Evolutionary conservation across 1,140 invertebrate species (phyloP), one percentile per base, ranked within the genome.

Genomic region (Rhysida immarginata): DNA sequence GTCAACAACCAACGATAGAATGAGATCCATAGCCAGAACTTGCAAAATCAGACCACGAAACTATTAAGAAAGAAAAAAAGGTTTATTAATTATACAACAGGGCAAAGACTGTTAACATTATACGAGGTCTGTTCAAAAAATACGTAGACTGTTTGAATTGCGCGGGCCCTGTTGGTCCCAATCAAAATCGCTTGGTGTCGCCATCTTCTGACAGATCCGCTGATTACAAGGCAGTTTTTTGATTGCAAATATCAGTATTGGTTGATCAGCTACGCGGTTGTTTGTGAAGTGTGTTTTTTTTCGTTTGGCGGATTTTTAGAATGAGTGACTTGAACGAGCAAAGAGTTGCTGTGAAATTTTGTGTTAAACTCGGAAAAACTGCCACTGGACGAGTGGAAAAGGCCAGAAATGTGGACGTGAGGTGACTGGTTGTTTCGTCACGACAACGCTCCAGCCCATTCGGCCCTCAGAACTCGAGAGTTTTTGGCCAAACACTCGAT

Each of bases 1-100:
- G 70, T 97, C 93, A 35, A 88, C 79, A 5, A 84, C 60, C 63
- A 83, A 93, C 2, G 90, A 82, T 63, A 85, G 78, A 42, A 84
- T 65, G 64, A 94, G 85, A 69, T 97, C 89, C 2, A 80, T 80
- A 59, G 85, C 71, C 49, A 97, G 72, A 16, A 90, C 79, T 68
- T 76, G 72, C 24, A 96, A 73, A 63, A 97, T 71, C 55, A 81
- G 82, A 57, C 77, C 74, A 57, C 91, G 86, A 65, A 93, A 95
- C 90, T 96, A 71, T 29, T 81, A 82, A 58, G 70, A 63, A 71
- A 73, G 62, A 68, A 71, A 67, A 65, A 62, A 63, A 20, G 44
- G 21, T 46, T 23, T 23, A 46, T 11, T 46, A 46, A 23, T 23
- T 46, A 23, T 8, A 35, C 5, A 35, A 8, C 29, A 35, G 44